phyloP scores from a whole-genome alignment of 1,140 invertebrate species.

The Phenacoccus solenopsis region DNA sequence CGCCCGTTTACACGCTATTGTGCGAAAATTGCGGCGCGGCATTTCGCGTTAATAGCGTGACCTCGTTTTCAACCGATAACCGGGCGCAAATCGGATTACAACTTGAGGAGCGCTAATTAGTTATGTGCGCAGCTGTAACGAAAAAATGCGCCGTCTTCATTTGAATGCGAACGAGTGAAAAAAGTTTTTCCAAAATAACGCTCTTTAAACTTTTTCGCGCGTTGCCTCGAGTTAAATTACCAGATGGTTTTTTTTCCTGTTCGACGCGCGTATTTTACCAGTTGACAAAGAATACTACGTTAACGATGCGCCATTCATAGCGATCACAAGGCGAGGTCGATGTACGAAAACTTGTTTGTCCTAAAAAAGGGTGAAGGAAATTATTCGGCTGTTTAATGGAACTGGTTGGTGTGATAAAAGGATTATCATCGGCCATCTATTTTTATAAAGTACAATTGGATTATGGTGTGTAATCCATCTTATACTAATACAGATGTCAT shows the following conservation, averaged over 20 bases:
- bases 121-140: not conserved
- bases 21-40: no score
- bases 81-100: not conserved
- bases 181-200: not conserved
- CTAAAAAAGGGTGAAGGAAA: no score
- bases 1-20: no score
- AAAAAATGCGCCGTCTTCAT: not conserved
- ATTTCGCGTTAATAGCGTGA: not conserved
- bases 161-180: not conserved
- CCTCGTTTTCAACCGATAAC: not conserved
- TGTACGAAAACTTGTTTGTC: not conserved
- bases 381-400: no score
- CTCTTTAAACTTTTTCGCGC: not conserved
- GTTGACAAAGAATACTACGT: not conserved
- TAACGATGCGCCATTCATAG: not conserved
- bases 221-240: not conserved
- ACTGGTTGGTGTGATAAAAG: no score
- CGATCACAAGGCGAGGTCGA: not conserved
- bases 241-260: not conserved
- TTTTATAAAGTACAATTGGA: no score
- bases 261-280: not conserved
- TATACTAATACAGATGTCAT: constrained; percentile 2
- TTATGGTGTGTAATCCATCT: not conserved
- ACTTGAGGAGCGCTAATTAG: not conserved
- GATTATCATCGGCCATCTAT: no score